Conservation (phyloP, 1,140 invertebrate species). For the Drosophila saltans region DNA sequence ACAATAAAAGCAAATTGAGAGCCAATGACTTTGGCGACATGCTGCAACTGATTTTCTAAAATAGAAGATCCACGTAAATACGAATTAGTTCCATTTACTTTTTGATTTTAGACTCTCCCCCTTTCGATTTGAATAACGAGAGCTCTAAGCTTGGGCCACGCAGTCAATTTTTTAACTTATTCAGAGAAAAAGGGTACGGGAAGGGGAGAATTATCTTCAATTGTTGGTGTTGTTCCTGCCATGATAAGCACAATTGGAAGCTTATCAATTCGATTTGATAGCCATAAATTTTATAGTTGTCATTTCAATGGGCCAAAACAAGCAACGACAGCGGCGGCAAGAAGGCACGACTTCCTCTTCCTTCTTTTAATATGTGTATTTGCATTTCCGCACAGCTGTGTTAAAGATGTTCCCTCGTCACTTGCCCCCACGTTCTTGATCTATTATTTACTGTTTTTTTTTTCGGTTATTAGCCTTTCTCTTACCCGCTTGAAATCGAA, state of each 20-base stretch:
- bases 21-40: constrained; percentile 50
- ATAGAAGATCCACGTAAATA: constrained; percentile 26
- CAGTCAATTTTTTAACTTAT: constrained; percentile 22
- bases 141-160: constrained; percentile 9
- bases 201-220: neutral
- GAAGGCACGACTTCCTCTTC: neutral
- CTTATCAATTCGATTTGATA: constrained; percentile 50
- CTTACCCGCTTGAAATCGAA: neutral
- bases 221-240: constrained; percentile 44
- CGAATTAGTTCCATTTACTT: constrained; percentile 24
- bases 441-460: constrained; percentile 32
- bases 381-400: constrained; percentile 11
- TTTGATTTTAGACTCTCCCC: constrained; percentile 23
- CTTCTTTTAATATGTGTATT: neutral
- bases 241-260: constrained; percentile 36
- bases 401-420: constrained; percentile 26
- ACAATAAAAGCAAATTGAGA: constrained; percentile 33
- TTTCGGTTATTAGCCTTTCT: constrained; percentile 20
- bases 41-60: constrained; percentile 37
- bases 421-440: neutral
- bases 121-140: neutral
- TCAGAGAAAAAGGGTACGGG: constrained; percentile 19
- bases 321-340: neutral
- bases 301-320: constrained; percentile 29
- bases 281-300: constrained; percentile 49